phyloP scores from a whole-genome alignment of 2,888 invertebrate genomes.

The Uropetala carovei region DNA sequence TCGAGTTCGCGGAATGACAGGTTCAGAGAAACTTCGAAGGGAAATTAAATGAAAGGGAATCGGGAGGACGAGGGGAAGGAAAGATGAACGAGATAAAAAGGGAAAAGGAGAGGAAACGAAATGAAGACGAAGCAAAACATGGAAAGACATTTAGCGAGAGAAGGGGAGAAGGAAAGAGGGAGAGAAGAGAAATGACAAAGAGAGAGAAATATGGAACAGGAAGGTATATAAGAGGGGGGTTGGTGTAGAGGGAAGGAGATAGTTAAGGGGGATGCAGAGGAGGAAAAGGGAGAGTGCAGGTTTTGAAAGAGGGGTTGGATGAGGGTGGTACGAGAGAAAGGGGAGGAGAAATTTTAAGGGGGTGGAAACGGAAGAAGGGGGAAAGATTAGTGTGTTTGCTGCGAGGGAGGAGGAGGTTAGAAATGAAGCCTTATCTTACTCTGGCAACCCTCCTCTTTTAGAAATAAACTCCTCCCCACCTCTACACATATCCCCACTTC shows the following conservation, averaged over 20 bases:
- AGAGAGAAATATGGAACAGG: neutral
- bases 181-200: neutral
- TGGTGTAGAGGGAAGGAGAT: no score
- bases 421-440: slow-evolving; percentile 57
- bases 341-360: neutral
- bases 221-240: neutral
- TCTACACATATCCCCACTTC: neutral
- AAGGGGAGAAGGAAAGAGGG: neutral
- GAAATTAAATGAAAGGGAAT: slow-evolving; percentile 24
- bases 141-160: neutral
- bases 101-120: neutral
- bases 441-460: slow-evolving; percentile 14
- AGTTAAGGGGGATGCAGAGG: neutral
- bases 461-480: neutral
- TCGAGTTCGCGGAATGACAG: neutral
- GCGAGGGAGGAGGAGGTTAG: neutral
- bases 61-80: neutral
- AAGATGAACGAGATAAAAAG: neutral
- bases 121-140: neutral
- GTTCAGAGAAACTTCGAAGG: slow-evolving; percentile 10
- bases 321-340: neutral
- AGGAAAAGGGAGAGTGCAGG: neutral
- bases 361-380: neutral
- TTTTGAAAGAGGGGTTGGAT: neutral
- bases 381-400: slow-evolving; percentile 35